Conservation (phyloP, 2,797 vertebrate species). For the Betta splendens region DNA sequence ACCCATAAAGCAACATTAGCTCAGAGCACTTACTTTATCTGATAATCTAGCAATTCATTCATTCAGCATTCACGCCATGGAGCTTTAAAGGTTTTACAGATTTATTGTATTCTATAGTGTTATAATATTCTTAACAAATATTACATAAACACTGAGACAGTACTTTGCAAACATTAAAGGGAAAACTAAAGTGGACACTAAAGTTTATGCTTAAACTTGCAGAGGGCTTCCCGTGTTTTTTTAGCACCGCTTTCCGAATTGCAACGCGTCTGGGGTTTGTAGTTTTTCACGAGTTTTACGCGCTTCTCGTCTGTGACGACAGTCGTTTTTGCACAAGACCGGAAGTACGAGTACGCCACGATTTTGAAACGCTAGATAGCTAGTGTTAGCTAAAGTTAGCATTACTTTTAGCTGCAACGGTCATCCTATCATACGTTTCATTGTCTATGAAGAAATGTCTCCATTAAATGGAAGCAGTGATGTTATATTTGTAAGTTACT, state of each 20-base stretch:
- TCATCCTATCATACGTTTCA: background rate
- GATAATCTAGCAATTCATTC: no score
- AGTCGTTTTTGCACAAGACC: background rate
- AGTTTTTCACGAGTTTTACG: background rate
- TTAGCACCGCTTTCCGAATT: slow-evolving; percentile 6
- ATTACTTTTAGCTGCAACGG: background rate
- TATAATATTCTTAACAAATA: no score
- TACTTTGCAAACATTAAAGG: no score
- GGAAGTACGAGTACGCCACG: slow-evolving; percentile 48
- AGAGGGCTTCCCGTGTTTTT: no score
- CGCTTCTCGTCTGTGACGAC: background rate
- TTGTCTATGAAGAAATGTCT: slow-evolving; percentile 47
- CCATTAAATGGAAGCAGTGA: slow-evolving; percentile 66
- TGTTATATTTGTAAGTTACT: slow-evolving; percentile 81
- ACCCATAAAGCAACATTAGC: no score
- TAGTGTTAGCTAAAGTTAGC: slow-evolving; percentile 43
- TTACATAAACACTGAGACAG: no score
- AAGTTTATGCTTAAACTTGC: no score
- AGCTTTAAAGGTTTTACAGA: no score
- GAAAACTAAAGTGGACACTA: no score
- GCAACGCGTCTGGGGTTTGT: slow-evolving; percentile 7
- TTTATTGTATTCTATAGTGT: no score
- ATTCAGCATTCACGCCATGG: no score
- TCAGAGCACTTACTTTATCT: no score
- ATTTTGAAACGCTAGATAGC: slow-evolving; percentile 5